Base-by-base conservation (phyloP, 2,113 vertebrate genomes). In the Misgurnus mizolepis region DNA sequence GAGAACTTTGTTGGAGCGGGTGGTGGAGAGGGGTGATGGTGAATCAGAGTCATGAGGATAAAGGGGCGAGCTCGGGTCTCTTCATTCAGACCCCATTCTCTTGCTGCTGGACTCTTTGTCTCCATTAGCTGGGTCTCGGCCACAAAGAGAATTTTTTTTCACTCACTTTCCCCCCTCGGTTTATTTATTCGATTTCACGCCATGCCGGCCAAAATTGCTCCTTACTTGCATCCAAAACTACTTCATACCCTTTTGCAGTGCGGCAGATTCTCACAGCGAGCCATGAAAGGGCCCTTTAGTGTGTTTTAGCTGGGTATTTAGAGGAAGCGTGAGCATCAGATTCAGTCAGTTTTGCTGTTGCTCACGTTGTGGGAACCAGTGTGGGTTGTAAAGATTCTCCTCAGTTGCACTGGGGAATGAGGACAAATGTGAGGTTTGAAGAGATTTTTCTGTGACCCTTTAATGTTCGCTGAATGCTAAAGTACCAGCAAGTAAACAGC, bases 131-230 rank as follows among this genome's bases (percentile, higher is more conserved):
- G 94, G 91, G 86, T 89, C 88, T 83, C 75, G 76, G 84, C 90
- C 89, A 95, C 95, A 96, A 96, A 96, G 92, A 89, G 89, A 91
- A 87, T 88, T 90, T 95, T 88, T 61, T 22, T 47, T 14, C 49
- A 15, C 7, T 61, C 60, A 43, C 69, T 75, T 50, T 50, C 14
- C 18, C 17, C 72, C 49, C 49, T 64, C 27, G 22, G 78, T 95
- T 91, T 91, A 95, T 92, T 95, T 94, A 94, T 96, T 95, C 90
- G 83, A 88, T 92, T 94, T 92, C 86, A 93, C 88, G 91, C 88
- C 90, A 89, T 87, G 91, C 88, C 89, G 87, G 89, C 78, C 85
- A 88, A 90, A 89, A 90, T 80, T 90, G 88, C 88, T 92, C 91
- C 88, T 41, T 76, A 85, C 89, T 87, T 90, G 80, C 75, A 80